Evolutionary conservation across 2,113 vertebrate species (phyloP), one percentile per base, ranked within the genome.

Genomic region (Nyctereutes procyonoides): DNA sequence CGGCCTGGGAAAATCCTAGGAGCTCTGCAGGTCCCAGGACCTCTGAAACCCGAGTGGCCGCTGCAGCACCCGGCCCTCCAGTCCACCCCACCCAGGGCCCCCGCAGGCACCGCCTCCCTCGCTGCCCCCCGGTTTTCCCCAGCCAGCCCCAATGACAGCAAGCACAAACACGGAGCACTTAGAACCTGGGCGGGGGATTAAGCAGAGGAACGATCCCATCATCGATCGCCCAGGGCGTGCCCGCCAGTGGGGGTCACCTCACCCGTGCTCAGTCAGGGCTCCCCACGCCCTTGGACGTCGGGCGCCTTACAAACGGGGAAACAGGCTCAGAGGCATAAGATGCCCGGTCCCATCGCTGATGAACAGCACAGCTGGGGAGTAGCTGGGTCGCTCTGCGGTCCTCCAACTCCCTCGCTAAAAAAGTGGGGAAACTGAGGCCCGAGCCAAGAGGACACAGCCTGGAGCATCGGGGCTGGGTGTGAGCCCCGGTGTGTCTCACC

Each of bases 1-100:
- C 98, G 98, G 99, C 99, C 99, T 99, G 99, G 99, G 99, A 99
- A 99, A 99, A 98, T 98, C 97, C 96, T 98, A 79, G 88, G 93
- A 97, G 98, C 97, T 98, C 96, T 7, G 51, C 60, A 88, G 96
- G 97, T 95, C 98, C 98, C 97, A 14, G 30, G 95, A 95, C 98
- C 98, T 83, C 97, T 99, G 99, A 99, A 99, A 99, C 98, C 98
- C 88, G 98, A 99, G 98, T 96, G 97, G 87, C 60, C 13, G 2
- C 65, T 7, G n/a, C 84, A 65, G 77, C 84, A 38, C 22, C 83
- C 56, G 85, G 82, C 86, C 93, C 82, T 90, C 97, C 96, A 28
- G 2, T 19, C 65, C 35, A 0, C 43, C 65, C 89, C 12, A 13
- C 15, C 67, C 87, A 19, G 0, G 9, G 56, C 17, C 32, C 28